These are phyloP conservation scores for Phalacrocorax brasilianus DNA, from an alignment of 2,113 vertebrate genomes.

Conservation along the genomic window DNA sequence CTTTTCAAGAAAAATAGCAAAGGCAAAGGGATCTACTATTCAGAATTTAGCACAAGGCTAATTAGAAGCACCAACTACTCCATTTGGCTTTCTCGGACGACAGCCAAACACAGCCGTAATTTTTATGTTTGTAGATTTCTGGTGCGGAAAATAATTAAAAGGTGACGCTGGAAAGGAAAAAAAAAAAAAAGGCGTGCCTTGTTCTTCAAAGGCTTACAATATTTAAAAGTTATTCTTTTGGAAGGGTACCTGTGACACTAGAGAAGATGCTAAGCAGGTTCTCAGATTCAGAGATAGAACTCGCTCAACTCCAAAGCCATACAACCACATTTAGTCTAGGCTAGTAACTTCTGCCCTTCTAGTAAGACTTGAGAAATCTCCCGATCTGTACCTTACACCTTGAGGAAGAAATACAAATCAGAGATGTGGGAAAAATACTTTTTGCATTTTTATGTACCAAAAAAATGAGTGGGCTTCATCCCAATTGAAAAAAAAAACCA, in stretches of 20 bases:
- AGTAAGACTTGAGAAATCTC: neutral
- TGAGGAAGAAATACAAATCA: neutral
- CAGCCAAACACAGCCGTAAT: constrained; percentile 21
- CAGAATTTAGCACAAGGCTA: neutral
- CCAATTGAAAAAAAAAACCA: neutral
- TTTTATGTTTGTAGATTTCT: neutral
- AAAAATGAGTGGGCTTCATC: neutral
- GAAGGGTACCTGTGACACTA: neutral
- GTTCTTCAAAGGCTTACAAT: neutral
- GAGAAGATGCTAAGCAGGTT: neutral
- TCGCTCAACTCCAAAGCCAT: neutral
- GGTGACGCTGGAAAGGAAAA: constrained; percentile 29
- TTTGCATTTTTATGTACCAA: neutral
- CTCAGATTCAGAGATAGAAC: neutral
- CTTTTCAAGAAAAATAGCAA: neutral
- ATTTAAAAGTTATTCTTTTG: neutral
- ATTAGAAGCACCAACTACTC: constrained; percentile 49
- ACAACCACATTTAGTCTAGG: neutral
- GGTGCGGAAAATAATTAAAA: constrained; percentile 4
- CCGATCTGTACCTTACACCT: neutral
- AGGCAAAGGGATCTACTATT: constrained; percentile 24
- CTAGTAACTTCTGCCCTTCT: neutral
- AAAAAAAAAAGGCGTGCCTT: neutral
- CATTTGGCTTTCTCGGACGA: constrained; percentile 5
- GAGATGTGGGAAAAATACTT: neutral